Percentiles rank a stretch among this genome's conserved stretches.
Conservation (phyloP, 2,888 invertebrate species). For the Chesias legatella region DNA sequence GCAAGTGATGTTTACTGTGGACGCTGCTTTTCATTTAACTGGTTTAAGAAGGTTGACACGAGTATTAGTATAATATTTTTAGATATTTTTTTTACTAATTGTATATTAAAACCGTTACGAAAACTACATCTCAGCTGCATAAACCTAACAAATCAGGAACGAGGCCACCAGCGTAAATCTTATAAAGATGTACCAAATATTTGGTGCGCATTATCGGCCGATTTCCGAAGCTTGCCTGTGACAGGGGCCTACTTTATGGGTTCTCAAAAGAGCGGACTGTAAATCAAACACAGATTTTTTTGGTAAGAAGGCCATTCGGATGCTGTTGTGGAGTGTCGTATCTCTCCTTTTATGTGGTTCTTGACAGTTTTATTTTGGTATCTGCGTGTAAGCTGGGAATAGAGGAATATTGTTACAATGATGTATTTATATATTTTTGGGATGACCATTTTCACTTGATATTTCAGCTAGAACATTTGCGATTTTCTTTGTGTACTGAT, state of each 20-base stretch:
- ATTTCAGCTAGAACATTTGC: too few relatives aligned
- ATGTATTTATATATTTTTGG: too few relatives aligned
- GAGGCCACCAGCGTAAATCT: conserved; percentile 25
- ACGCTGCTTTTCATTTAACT: too few relatives aligned
- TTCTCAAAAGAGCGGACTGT: conserved; percentile 56
- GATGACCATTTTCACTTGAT: too few relatives aligned
- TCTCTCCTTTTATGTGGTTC: conserved; percentile 24
- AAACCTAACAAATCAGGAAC: conserved; percentile 8
- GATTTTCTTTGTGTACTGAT: too few relatives aligned
- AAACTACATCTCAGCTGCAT: too few relatives aligned
- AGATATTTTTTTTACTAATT: too few relatives aligned
- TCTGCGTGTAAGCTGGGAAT: not conserved
- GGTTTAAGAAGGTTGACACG: too few relatives aligned
- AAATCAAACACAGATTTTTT: conserved; percentile 67
- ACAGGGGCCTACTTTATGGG: conserved; percentile 71
- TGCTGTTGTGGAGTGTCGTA: conserved; percentile 29
- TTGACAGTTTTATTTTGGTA: conserved; percentile 19
- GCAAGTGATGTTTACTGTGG: too few relatives aligned
- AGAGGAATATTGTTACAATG: not conserved
- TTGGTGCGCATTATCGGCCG: conserved; percentile 62
- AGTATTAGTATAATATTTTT: too few relatives aligned
- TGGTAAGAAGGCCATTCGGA: conserved; percentile 38
- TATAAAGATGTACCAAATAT: conserved; percentile 45
- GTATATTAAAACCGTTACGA: too few relatives aligned
- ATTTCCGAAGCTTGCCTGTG: conserved; percentile 55